Evolutionary conservation across 2,797 vertebrate species (phyloP).

Genomic region (Crocodylus rhombifer): DNA sequence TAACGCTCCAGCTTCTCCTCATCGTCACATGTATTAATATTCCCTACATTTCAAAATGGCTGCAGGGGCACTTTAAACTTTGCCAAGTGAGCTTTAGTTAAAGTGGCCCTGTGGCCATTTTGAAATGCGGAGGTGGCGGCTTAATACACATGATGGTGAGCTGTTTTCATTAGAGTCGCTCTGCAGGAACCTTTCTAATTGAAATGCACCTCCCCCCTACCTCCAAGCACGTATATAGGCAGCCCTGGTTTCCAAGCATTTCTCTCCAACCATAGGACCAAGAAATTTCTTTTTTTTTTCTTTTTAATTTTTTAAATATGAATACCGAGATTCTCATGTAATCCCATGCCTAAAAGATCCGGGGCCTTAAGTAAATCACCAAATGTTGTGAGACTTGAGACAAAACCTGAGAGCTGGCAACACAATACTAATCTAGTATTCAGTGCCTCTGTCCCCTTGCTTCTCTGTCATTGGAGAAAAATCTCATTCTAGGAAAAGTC

Average conservation of each 20-base stretch:
- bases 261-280: background rate
- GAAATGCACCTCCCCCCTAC: no score
- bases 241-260: background rate
- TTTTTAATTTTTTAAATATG: background rate
- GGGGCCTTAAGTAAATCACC: background rate
- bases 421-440: background rate
- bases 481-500: background rate
- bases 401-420: slow-evolving; percentile 9
- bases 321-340: background rate
- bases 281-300: background rate
- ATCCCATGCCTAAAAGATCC: accelerated
- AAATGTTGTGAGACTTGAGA: background rate
- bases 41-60: no score
- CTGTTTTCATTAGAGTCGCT: no score
- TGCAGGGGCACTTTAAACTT: no score
- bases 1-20: no score
- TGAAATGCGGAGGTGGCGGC: no score
- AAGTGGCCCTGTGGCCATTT: no score
- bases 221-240: no score
- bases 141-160: no score
- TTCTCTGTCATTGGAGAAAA: slow-evolving; percentile 16
- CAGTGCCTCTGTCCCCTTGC: background rate
- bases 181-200: no score
- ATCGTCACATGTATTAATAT: no score
- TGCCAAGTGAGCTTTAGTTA: no score